Evolutionary conservation across 2,888 invertebrate species (phyloP), one percentile per base, ranked within the genome.

Genomic region (Drosophila basisetae): DNA sequence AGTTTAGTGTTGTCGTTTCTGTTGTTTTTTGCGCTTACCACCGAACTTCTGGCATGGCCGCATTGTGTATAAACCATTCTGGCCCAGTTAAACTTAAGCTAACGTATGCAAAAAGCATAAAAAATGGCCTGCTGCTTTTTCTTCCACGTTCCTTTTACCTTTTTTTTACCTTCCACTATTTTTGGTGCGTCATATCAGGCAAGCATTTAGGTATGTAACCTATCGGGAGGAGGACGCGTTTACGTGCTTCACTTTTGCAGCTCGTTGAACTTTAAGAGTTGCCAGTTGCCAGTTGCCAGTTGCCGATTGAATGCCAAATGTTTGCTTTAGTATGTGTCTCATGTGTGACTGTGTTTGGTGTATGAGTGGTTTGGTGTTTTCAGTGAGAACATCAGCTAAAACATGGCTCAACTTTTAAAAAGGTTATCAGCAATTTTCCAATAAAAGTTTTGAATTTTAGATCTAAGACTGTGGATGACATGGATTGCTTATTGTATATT

Each of bases 171-270:
- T 13, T 16, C 25, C 6, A 22, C 16, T 28, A 31, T 41, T 54
- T 62, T n/a, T 35, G 7, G 47, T 43, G 37, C 54, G 37, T 53
- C 31, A 53, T 30, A 37, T 52, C 16, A 2, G 18, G 35, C 13
- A 28, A 35, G n/a, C 43, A 22, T 35, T 63, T 43, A 6, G 43
- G 25, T 11, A 56, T 13, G 47, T 22, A 47, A 49, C 13, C 22
- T 13, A 47, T 47, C 7, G 22, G 43, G 43, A 47, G 22, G 4
- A 7, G 22, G 13, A 22, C 13, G 22, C 7, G 1, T 47, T 47
- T 47, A 47, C 43, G 61, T 65, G 64, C 18, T 22, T 35, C 61
- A 37, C 25, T 61, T 64, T 61, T 49, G 64, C 61, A 49, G 49
- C 62, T 65, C 49, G 49, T 49, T 50, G 31, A 65, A 65, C 49